Evolutionary conservation across 2,797 vertebrate species (phyloP), one percentile per base, ranked within the genome.

Genomic region (Sebastes jordani): DNA sequence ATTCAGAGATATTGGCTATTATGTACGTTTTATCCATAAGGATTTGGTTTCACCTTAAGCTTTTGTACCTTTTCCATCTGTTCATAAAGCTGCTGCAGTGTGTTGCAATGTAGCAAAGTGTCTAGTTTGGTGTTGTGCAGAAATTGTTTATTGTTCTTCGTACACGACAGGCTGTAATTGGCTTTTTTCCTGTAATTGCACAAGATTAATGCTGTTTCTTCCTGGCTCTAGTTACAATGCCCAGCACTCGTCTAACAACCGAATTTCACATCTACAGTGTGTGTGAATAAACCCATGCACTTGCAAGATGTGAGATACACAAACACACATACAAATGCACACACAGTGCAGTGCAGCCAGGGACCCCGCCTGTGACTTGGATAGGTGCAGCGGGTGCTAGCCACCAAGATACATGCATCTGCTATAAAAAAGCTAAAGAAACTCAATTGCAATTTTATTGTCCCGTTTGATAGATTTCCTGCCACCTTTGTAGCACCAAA

Each of bases 371-470:
- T 89, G 79, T 82, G 94, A 96, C 95, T 95, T 91, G 90, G 93
- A 95, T 95, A 91, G 95, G 85, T 95, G 95, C 96, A 94, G 93
- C 86, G 89, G 94, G 91, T 94, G 76, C 95, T 94, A 92, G 95
- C 95, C 95, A 96, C 96, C 96, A 95, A 96, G 97, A 97, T 97
- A 95, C 96, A 97, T 97, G 97, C 96, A 96, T 97, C 96, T 97
- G 96, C 97, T 98, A 97, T 97, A 95, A 97, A 97, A 98, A 97
- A 97, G 95, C 97, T 96, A 97, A 97, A 98, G 98, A 99, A 99
- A 99, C 98, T 99, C 98, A 98, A 99, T 99, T 99, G 98, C 98
- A 98, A 97, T 99, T 99, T 99, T 99, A 99, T 99, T 99, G 98
- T 99, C 96, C 96, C 88, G 95, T 97, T 97, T 99, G 98, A 99